phyloP scores from a whole-genome alignment of 2,888 invertebrate species.

The Argyra leucocephala region DNA sequence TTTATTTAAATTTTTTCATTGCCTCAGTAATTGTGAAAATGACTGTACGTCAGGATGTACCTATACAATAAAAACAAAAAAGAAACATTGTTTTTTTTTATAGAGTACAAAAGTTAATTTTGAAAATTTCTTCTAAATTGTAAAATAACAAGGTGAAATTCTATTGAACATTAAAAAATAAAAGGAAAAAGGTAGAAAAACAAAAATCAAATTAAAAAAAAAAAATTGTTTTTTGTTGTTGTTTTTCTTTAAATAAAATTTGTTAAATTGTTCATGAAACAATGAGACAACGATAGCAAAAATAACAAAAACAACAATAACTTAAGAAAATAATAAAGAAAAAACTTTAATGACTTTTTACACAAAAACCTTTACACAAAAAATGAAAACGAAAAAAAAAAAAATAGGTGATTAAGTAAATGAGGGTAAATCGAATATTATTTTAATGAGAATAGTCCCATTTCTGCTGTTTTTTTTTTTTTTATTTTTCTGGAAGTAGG shows the following conservation, averaged over 20 bases:
- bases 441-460: neutral
- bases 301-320: neutral
- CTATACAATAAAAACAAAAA: too few species aligned
- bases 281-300: neutral
- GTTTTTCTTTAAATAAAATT: neutral
- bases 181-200: neutral
- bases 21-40: too few species aligned
- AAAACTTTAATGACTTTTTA: neutral
- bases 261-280: neutral
- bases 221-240: neutral
- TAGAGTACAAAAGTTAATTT: constrained; percentile 1
- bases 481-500: too few species aligned
- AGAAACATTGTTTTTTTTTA: too few species aligned
- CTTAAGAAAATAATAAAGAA: neutral
- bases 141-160: neutral
- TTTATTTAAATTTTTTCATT: too few species aligned
- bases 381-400: too few species aligned
- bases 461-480: too few species aligned
- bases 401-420: neutral
- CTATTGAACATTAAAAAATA: neutral
- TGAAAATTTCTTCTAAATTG: neutral
- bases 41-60: too few species aligned
- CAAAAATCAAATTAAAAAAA: neutral
- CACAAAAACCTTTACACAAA: too few species aligned
- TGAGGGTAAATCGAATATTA: neutral